A percentile compares a stretch with the other conserved stretches of the same genome.
These are phyloP conservation scores for Nannobrachium achirus DNA, from an alignment of 2,113 vertebrate species.

Conservation along the genomic window DNA sequence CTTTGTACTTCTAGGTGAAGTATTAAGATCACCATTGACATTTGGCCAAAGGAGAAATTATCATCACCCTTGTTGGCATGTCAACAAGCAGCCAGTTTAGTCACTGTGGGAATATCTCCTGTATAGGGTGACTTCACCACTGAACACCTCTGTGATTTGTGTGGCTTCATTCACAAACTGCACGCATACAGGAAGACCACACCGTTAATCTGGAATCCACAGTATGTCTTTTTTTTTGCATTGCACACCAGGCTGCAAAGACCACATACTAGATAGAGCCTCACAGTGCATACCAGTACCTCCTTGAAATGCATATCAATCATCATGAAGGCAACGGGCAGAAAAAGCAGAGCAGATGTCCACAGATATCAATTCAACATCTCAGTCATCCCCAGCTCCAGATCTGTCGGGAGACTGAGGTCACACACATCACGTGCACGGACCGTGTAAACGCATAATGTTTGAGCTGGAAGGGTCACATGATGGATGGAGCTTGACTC, in stretches of 20 bases:
- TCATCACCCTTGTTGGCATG: too few species aligned
- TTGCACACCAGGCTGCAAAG: not conserved
- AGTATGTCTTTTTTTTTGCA: not conserved
- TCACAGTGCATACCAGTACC: not conserved
- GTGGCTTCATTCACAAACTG: too few species aligned
- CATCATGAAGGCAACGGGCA: constrained; percentile 3
- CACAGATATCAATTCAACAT: constrained; percentile 21
- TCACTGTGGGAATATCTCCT: too few species aligned
- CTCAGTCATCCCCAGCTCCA: constrained; percentile 29
- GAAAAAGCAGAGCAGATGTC: constrained; percentile 30
- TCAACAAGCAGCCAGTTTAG: too few species aligned
- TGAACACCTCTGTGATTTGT: too few species aligned
- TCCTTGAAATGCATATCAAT: constrained; percentile 20
- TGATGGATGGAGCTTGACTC: constrained; percentile 51
- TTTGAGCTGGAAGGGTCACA: constrained; percentile 57
- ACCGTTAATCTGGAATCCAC: too few species aligned
- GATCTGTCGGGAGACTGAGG: constrained; percentile 48
- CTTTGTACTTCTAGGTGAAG: too few species aligned
- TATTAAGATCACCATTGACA: too few species aligned
- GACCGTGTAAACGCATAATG: constrained; percentile 54
- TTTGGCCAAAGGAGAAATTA: too few species aligned
- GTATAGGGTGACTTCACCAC: too few species aligned
- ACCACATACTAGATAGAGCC: not conserved
- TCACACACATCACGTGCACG: constrained; percentile 57
- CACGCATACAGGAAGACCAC: too few species aligned